Evolutionary conservation across 2,797 vertebrate species (phyloP).

Genomic region (Cuculus canorus): DNA sequence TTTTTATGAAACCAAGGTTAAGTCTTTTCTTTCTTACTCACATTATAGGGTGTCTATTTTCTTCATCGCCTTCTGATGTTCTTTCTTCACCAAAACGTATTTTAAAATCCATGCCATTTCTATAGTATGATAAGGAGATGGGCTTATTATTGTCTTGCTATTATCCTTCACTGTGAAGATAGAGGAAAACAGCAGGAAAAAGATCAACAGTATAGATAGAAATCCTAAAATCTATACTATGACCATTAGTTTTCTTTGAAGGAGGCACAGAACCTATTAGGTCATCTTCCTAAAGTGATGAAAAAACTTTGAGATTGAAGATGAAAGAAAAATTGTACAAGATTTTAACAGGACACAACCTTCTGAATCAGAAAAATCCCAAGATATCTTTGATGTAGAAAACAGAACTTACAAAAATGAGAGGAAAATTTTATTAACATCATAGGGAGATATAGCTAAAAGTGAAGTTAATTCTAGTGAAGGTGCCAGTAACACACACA

Average conservation of each 20-base stretch:
- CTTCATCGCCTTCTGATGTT: not conserved
- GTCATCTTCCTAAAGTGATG: not conserved
- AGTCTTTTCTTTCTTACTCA: not conserved
- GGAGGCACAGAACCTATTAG: not conserved
- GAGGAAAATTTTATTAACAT: not conserved
- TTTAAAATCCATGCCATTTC: not conserved
- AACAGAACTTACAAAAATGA: conserved; percentile 20
- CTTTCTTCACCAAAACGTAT: not conserved
- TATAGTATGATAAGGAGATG: not conserved
- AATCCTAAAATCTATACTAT: not conserved
- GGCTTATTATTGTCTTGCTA: not conserved
- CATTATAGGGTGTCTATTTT: not conserved
- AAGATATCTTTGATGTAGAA: conserved; percentile 36
- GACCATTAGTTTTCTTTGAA: not conserved
- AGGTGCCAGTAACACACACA: not conserved
- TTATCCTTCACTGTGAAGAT: not conserved
- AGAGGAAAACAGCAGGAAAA: not conserved
- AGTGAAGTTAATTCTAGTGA: conserved; percentile 15
- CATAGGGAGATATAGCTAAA: not conserved
- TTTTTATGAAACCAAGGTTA: not conserved
- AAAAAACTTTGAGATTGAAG: not conserved
- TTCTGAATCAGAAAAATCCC: conserved; percentile 26
- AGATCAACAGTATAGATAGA: not conserved
- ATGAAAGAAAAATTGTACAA: conserved; percentile 4
- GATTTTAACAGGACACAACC: conserved; percentile 5